phyloP scores from a whole-genome alignment of 2,113 vertebrate genomes.

The Ammodytes dubius region DNA sequence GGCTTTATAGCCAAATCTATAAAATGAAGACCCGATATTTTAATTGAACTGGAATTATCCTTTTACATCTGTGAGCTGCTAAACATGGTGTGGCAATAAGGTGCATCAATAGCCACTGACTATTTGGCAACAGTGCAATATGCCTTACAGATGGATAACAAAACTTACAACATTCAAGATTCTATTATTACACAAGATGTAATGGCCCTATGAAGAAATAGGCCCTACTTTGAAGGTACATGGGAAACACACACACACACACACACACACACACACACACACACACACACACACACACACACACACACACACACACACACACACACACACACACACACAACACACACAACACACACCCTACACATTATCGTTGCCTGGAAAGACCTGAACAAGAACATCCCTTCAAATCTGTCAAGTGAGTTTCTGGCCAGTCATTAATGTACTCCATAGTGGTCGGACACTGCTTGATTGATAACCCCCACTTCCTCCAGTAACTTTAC shows the following conservation, averaged over 20 bases:
- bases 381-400: conserved; percentile 36
- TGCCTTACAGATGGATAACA: no score
- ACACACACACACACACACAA: conserved; percentile 17
- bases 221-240: background rate
- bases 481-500: conserved; percentile 58
- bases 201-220: background rate
- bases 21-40: no score
- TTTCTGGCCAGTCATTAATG: conserved; percentile 56
- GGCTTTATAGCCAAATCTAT: no score
- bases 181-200: conserved; percentile 5
- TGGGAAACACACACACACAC: background rate
- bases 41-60: no score
- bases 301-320: conserved; percentile 17
- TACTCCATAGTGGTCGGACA: conserved; percentile 47
- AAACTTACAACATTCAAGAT: no score
- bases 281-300: background rate
- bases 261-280: background rate
- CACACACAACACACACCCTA: conserved; percentile 6
- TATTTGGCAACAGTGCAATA: no score
- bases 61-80: no score
- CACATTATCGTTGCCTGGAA: conserved; percentile 28
- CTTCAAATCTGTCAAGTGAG: conserved; percentile 50
- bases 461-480: conserved; percentile 44
- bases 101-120: no score
- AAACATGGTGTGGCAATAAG: no score